Evolutionary conservation across 30 jellyfish, hydroid and myxozoan species (phyloP).

Genomic region (Aurelia aurita): DNA sequence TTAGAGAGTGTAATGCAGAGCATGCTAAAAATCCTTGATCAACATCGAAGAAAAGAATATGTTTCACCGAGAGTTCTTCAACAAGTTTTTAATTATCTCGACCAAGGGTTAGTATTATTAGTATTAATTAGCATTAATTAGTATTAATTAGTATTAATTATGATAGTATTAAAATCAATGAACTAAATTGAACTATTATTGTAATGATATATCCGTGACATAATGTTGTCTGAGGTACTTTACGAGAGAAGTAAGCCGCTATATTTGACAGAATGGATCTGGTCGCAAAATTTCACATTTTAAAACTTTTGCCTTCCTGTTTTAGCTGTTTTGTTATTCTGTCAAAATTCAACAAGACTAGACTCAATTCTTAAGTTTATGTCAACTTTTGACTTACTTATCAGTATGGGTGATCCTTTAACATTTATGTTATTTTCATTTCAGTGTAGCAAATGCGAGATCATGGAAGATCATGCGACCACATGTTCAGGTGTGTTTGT

Average conservation of each 20-base stretch:
- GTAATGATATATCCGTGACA: too few species aligned
- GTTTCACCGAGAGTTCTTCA: constrained; percentile 98
- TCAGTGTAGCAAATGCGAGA: constrained; percentile 91
- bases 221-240: too few species aligned
- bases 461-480: constrained; percentile 98
- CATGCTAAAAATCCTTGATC: constrained; percentile 87
- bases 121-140: not conserved
- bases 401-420: not conserved
- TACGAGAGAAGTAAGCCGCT: too few species aligned
- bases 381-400: too few species aligned
- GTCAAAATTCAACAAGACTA: too few species aligned
- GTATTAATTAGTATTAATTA: too few species aligned
- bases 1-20: constrained; percentile 89
- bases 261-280: too few species aligned
- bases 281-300: not conserved
- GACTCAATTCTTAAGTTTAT: too few species aligned
- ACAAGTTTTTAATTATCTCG: constrained; percentile 83
- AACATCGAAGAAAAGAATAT: constrained; percentile 76
- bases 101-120: constrained; percentile 85
- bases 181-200: too few species aligned
- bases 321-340: too few species aligned
- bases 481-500: constrained; percentile 74
- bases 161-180: too few species aligned
- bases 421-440: not conserved
- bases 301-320: not conserved